Base-by-base conservation (phyloP, 2,888 invertebrate species). In the Drosophila greeni region DNA sequence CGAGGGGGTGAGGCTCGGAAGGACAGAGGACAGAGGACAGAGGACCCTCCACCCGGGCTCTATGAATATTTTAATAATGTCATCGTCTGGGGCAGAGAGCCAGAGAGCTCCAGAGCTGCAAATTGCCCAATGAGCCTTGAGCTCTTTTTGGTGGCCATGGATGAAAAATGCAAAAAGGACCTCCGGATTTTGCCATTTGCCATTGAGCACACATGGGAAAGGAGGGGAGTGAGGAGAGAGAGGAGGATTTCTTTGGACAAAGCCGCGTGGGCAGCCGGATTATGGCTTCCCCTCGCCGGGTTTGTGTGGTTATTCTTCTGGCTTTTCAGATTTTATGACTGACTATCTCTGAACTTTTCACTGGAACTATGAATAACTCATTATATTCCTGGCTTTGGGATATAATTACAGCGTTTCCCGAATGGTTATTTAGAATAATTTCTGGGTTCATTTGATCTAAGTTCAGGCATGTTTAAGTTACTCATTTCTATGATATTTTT, bases 51-150 rank as follows among this genome's bases (percentile, higher is more conserved):
- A 7, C 31, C 29, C 36, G 37, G 55, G 53, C 60, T 59, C 66
- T 72, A 77, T 78, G 78, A 81, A 78, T 78, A 78, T 78, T 78
- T 78, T 78, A 78, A 81, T 78, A 78, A 81, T 69, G 78, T 64
- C 67, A 59, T 54, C 67, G 67, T 59, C 67, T 66, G 42, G 54
- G 59, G 56, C 52, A 26, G 23, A 23, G 23, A 7, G 14, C 14
- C 8, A 36, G 36, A 36, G 18, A 6, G 23, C 14, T 8, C 14
- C 23, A 14, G 54, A 40, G 67, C 71, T 71, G 80, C 68, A 75
- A 73, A 80, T 80, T 72, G 78, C 75, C 73, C 48, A 48, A 71
- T 68, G 34, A 76, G 74, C 78, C 82, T 81, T 81, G 78, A 70
- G 78, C 72, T 62, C 51, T 49, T 77, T 66, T 48, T 48, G 40